Percentiles rank a stretch among this genome's conserved stretches.
Evolutionary conservation across 2,113 vertebrate species (phyloP).

Genomic region (Xyliphius kryptos): DNA sequence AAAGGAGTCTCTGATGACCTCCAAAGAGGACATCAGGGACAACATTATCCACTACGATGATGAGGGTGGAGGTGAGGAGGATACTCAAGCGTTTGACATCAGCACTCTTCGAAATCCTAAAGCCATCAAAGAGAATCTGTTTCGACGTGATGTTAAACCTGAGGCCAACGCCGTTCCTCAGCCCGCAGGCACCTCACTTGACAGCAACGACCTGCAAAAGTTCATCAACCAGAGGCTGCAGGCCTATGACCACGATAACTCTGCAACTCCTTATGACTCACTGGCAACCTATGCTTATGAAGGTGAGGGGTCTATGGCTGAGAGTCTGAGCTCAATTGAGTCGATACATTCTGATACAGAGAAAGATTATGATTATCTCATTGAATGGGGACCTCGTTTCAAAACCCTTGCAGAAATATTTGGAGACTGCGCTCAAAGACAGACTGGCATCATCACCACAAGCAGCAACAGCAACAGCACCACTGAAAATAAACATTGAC

Average conservation of each 20-base stretch:
- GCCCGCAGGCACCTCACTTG: constrained; percentile 61
- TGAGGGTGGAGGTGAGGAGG: constrained; percentile 94
- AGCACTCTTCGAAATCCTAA: constrained; percentile 93
- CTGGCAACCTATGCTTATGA: constrained; percentile 95
- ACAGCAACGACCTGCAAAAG: constrained; percentile 83
- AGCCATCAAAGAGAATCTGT: constrained; percentile 85
- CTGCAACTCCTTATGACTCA: constrained; percentile 90
- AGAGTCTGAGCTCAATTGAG: constrained; percentile 92
- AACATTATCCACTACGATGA: constrained; percentile 98
- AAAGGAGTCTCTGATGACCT: constrained; percentile 95
- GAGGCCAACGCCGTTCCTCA: constrained; percentile 67
- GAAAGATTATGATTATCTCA: constrained; percentile 89
- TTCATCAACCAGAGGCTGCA: constrained; percentile 86
- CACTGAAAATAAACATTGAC: constrained; percentile 62
- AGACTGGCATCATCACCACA: constrained; percentile 47
- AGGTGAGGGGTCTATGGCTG: constrained; percentile 84
- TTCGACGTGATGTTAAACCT: constrained; percentile 87
- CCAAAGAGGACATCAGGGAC: constrained; percentile 95
- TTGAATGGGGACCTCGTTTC: constrained; percentile 92
- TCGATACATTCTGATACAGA: constrained; percentile 73
- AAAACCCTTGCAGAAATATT: constrained; percentile 93
- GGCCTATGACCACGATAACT: constrained; percentile 81
- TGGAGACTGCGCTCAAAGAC: constrained; percentile 73
- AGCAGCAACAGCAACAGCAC: constrained; percentile 34
- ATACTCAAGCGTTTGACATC: constrained; percentile 97